phyloP scores from a whole-genome alignment of 2,797 vertebrate genomes.

The Pipistrellus pipistrellus region DNA sequence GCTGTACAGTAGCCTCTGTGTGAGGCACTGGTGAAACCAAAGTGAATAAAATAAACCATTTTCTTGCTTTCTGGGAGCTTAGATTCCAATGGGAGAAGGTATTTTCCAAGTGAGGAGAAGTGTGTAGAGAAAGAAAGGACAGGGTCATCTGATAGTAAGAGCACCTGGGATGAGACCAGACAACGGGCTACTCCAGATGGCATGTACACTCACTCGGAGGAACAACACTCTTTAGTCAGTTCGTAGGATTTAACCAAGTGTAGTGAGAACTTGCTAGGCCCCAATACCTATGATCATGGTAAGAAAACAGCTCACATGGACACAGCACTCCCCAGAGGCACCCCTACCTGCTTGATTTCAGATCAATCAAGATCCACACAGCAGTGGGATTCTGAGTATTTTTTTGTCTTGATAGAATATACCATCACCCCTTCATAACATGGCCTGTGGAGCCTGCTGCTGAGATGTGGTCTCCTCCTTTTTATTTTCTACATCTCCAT shows the following conservation, averaged over 20 bases:
- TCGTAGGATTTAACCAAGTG: not conserved
- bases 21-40: not conserved
- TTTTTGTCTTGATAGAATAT: not conserved
- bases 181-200: rapidly evolving
- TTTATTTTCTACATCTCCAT: not conserved
- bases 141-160: not conserved
- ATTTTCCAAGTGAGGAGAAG: not conserved
- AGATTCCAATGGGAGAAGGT: not conserved
- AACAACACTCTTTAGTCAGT: not conserved
- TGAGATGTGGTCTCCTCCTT: not conserved
- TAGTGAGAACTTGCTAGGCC: not conserved
- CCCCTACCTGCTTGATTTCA: not conserved
- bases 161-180: not conserved
- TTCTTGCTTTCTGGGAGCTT: not conserved
- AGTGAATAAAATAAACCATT: not conserved
- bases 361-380: not conserved
- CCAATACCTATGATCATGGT: not conserved
- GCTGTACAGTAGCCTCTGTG: not conserved
- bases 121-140: not conserved
- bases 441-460: not conserved
- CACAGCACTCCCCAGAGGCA: not conserved
- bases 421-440: rapidly evolving
- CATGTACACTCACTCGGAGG: not conserved
- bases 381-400: not conserved
- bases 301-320: not conserved